Evolutionary conservation across 2,797 vertebrate species (phyloP).

Genomic region (Rhynchonycteris naso): DNA sequence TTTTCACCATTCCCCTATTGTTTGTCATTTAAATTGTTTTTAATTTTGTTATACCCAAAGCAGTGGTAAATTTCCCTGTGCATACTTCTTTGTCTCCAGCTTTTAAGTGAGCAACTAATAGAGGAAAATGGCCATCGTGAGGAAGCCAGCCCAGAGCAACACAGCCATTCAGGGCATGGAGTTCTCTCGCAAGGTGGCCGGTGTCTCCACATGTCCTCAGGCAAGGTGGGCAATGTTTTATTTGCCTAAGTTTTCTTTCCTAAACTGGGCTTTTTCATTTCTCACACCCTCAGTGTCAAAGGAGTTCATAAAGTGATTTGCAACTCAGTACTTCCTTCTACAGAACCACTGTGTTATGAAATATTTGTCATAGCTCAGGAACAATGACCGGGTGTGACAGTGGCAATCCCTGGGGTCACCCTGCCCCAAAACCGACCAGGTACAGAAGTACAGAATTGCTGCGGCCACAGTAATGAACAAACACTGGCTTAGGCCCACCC

Average conservation of each 20-base stretch:
- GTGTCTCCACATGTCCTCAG: background rate
- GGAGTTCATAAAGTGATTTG: background rate
- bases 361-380: background rate
- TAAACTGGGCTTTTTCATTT: background rate
- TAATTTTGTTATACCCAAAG: background rate
- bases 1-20: background rate
- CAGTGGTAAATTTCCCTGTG: background rate
- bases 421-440: background rate
- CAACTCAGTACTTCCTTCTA: background rate
- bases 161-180: background rate
- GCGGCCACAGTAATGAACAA: background rate
- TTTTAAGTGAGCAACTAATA: background rate
- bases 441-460: background rate
- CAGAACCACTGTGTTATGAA: background rate
- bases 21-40: background rate
- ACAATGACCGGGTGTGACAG: background rate
- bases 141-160: fast-evolving
- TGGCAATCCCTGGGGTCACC: background rate
- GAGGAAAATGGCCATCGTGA: background rate
- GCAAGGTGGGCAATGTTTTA: background rate
- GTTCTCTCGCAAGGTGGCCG: background rate
- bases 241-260: background rate
- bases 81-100: background rate
- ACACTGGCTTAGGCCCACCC: background rate
- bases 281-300: background rate